Evolutionary conservation across 2,888 invertebrate species (phyloP).

Genomic region (Conchocele bisecta): DNA sequence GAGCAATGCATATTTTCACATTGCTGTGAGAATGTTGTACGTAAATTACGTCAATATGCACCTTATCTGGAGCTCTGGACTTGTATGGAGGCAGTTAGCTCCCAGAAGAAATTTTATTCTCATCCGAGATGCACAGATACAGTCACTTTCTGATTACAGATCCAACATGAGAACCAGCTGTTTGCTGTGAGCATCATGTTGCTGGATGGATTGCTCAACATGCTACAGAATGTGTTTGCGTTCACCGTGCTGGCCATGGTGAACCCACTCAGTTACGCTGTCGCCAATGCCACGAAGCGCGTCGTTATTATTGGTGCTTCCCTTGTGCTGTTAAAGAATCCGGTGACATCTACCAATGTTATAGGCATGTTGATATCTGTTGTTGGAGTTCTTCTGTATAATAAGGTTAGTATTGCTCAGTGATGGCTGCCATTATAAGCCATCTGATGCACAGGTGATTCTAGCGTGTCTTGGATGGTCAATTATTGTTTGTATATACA

Average conservation of each 20-base stretch:
- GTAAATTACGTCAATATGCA: too few relatives aligned
- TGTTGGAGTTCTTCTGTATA: constrained; percentile 94
- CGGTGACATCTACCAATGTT: constrained; percentile 93
- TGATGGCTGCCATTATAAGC: background rate
- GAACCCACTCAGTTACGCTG: constrained; percentile 97
- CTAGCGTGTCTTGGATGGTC: too few relatives aligned
- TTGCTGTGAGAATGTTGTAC: too few relatives aligned
- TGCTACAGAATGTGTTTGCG: constrained; percentile 97
- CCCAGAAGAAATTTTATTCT: background rate
- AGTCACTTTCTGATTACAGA: constrained; percentile 62
- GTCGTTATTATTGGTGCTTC: constrained; percentile 94
- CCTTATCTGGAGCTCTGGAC: too few relatives aligned
- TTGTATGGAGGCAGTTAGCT: background rate
- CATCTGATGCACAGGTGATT: too few relatives aligned
- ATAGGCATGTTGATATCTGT: constrained; percentile 96
- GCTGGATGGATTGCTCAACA: constrained; percentile 93
- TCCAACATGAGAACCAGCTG: constrained; percentile 69
- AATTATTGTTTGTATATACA: too few relatives aligned
- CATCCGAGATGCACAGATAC: background rate
- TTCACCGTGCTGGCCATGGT: constrained; percentile 95
- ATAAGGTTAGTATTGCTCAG: constrained; percentile 86
- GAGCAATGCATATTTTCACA: too few relatives aligned
- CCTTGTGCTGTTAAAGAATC: constrained; percentile 93
- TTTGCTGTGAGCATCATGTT: constrained; percentile 85
- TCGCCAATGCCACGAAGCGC: constrained; percentile 96